phyloP scores from a whole-genome alignment of 92 coral and sea anemone genomes.

The Zoanthus solanderi region DNA sequence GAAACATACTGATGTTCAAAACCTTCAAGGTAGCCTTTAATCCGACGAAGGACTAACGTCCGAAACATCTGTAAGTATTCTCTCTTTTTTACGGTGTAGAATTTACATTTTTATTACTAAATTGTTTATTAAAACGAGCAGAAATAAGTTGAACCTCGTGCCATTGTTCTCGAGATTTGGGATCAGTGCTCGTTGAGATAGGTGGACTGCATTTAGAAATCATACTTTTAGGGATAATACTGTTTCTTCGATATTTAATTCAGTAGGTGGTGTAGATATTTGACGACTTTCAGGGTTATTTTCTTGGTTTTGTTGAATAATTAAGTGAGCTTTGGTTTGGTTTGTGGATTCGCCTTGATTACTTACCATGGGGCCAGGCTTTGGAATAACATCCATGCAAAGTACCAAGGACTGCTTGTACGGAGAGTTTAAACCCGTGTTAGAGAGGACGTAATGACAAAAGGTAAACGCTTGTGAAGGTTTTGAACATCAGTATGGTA shows the following conservation, averaged over 20 bases:
- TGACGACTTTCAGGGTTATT: constrained; percentile 21
- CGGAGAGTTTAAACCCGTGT: constrained; percentile 4
- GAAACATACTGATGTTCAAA: too few species aligned
- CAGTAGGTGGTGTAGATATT: constrained; percentile 22
- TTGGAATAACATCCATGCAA: constrained; percentile 27
- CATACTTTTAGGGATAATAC: constrained; percentile 37
- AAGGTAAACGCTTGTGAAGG: not conserved
- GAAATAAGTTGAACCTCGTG: constrained; percentile 38
- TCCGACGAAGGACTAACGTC: too few species aligned
- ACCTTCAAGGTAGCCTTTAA: too few species aligned
- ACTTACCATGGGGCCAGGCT: constrained; percentile 18
- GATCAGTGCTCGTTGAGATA: constrained; percentile 29
- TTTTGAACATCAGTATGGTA: not conserved
- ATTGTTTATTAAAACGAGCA: not conserved
- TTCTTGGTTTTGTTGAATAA: constrained; percentile 5
- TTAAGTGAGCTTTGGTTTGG: constrained; percentile 9
- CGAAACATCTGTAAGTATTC: too few species aligned
- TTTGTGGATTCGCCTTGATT: not conserved
- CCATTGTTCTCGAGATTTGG: constrained; percentile 34
- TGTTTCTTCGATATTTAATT: constrained; percentile 34
- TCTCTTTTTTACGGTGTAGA: too few species aligned
- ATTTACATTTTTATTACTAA: too few species aligned
- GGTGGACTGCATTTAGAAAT: constrained; percentile 32
- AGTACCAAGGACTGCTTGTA: constrained; percentile 30
- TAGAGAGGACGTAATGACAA: not conserved